Conservation (phyloP, 2,888 invertebrate genomes). For the Scaptomyza reducta region DNA sequence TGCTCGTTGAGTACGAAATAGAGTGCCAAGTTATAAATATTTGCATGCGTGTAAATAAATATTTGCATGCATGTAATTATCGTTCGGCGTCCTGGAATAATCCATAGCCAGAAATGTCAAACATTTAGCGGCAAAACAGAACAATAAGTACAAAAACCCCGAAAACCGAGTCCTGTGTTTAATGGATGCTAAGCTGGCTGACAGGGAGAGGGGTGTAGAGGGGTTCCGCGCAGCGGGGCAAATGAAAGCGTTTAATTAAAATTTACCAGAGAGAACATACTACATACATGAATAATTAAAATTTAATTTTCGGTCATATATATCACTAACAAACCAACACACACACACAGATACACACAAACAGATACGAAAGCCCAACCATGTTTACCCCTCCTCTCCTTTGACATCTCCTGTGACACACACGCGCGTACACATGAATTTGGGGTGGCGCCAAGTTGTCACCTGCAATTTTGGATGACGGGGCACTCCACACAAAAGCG, state of each 20-base stretch:
- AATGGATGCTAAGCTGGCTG: constrained; percentile 5
- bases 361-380: constrained; percentile 7
- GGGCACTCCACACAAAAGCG: constrained; percentile 31
- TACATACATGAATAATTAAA: constrained; percentile 74
- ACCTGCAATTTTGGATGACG: constrained; percentile 62
- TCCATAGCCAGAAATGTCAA: constrained; percentile 52
- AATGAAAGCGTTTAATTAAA: constrained; percentile 76
- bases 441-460: constrained; percentile 59
- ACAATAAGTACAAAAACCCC: constrained; percentile 31
- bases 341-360: neutral
- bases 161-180: constrained; percentile 7
- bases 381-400: no score
- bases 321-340: constrained; percentile 41
- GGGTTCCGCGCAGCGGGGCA: constrained; percentile 20
- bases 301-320: constrained; percentile 76
- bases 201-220: neutral
- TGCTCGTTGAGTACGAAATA: neutral
- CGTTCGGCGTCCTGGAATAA: constrained; percentile 46
- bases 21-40: constrained; percentile 26
- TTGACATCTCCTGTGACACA: neutral
- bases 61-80: constrained; percentile 68
- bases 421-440: neutral
- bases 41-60: constrained; percentile 43
- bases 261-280: constrained; percentile 57
- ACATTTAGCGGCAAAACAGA: constrained; percentile 24